A percentile compares a stretch with the other conserved stretches of the same genome.
Evolutionary conservation across 2,797 vertebrate genomes (phyloP).

Genomic region (Pseudomugil tenellus): DNA sequence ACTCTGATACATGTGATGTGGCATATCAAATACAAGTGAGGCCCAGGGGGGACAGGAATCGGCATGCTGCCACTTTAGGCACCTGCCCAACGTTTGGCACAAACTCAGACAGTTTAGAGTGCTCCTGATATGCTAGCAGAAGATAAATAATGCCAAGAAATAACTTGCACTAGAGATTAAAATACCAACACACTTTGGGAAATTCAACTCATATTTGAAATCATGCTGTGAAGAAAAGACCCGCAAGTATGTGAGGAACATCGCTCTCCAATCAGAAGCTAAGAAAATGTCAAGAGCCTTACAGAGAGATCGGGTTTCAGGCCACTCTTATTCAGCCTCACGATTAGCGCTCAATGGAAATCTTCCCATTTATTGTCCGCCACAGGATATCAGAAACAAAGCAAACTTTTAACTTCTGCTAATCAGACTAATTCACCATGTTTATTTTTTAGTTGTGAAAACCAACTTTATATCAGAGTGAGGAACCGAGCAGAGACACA

Average conservation of each 20-base stretch:
- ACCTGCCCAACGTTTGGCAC: slow-evolving; percentile 66
- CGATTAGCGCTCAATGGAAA: neutral
- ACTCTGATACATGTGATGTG: slow-evolving; percentile 58
- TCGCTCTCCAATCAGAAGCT: slow-evolving; percentile 14
- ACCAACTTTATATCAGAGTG: no score
- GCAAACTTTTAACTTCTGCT: neutral
- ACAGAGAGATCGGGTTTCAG: slow-evolving; percentile 11
- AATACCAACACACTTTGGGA: slow-evolving; percentile 26
- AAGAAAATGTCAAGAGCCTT: slow-evolving; percentile 21
- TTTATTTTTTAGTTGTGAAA: no score
- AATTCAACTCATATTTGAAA: slow-evolving; percentile 48
- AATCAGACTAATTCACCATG: no score
- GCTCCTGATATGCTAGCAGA: slow-evolving; percentile 50
- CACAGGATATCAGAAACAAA: slow-evolving; percentile 5
- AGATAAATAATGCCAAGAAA: slow-evolving; percentile 57
- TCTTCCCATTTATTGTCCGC: neutral
- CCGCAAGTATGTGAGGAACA: slow-evolving; percentile 8
- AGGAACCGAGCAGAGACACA: no score
- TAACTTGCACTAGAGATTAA: slow-evolving; percentile 46
- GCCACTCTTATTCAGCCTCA: neutral
- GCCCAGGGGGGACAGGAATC: slow-evolving; percentile 48
- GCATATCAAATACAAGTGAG: slow-evolving; percentile 66
- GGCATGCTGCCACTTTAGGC: slow-evolving; percentile 62
- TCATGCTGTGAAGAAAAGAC: slow-evolving; percentile 14
- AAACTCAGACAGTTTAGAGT: slow-evolving; percentile 65